Base-by-base conservation (phyloP, 2,888 invertebrate species). In the Flexamia atlantica region DNA sequence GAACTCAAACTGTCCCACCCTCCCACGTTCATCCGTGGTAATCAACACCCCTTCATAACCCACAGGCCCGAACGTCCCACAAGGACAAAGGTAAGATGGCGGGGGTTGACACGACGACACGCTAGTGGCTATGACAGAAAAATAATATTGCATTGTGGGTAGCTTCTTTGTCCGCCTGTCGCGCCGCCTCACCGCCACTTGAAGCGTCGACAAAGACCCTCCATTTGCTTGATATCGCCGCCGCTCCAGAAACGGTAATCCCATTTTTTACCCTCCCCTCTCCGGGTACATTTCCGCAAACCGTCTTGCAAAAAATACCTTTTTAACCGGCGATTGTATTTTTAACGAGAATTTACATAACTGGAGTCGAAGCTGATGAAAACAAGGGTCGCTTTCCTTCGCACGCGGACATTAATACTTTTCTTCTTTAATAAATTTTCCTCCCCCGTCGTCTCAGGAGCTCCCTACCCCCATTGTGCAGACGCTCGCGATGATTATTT, bases 301-400 rank as follows among this genome's bases (percentile, higher is more conserved):
- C 50, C 40, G 76, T 42, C 50, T 79, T 36, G n/a, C 57, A 57
- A 79, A 76, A 79, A 79, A 79, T 79, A 36, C 79, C 79, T 50
- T 79, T 79, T 79, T 79, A 53, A 79, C 79, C 57, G 79, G 36
- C 79, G 50, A 79, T 79, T 79, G 79, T 79, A 57, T 79, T 79
- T 79, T 79, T 79, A 53, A 50, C 50, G 53, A 53, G 79, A 50
- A 79, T 79, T 79, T 79, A 28, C 79, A 79, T 79, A 79, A 79
- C 20, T 28, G 25, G 50, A 25, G 28, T 20, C 76, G 76, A 76
- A 23, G 32, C 42, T 76, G 76, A 76, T 50, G 76, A 76, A 76
- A 46, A 50, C 76, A 28, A 46, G 46, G 76, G 30, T 76, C 28
- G 32, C 36, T 32, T 32, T 70, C 17, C 36, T 70, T 30, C 72